phyloP scores from a whole-genome alignment of 2,797 vertebrate species.

The Aeoliscus strigatus region DNA sequence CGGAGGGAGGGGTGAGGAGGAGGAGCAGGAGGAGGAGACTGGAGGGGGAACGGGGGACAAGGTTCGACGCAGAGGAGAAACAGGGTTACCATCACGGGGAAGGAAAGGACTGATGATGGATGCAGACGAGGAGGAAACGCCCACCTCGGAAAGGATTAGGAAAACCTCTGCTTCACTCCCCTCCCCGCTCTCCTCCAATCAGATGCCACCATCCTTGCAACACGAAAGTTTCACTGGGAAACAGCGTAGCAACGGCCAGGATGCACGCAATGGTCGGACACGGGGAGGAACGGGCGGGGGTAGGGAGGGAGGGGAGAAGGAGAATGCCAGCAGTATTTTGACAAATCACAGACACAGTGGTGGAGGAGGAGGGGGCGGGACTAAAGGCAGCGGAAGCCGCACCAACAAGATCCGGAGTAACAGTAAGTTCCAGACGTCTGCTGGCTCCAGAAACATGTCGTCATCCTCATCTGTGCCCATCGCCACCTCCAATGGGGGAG shows the following conservation, averaged over 20 bases:
- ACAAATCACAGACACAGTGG: constrained; percentile 71
- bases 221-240: constrained; percentile 60
- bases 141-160: constrained; percentile 55
- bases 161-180: constrained; percentile 62
- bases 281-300: constrained; percentile 50
- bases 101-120: constrained; percentile 57
- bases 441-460: constrained; percentile 24
- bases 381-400: constrained; percentile 50
- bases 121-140: constrained; percentile 64
- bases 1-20: constrained; percentile 38
- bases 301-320: constrained; percentile 71
- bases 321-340: constrained; percentile 56
- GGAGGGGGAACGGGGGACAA: constrained; percentile 38
- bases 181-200: constrained; percentile 72
- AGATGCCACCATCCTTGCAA: constrained; percentile 55
- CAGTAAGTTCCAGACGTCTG: constrained; percentile 48
- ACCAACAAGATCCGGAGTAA: constrained; percentile 64
- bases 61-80: constrained; percentile 62
- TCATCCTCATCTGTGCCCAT: constrained; percentile 55
- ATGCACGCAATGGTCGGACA: constrained; percentile 74
- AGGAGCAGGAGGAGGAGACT: constrained; percentile 45
- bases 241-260: constrained; percentile 76
- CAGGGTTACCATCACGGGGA: constrained; percentile 38
- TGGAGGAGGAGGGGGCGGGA: constrained; percentile 40
- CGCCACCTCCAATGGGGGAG: constrained; percentile 60